A percentile compares a stretch with the other conserved stretches of the same genome.
Conservation (phyloP, 2,113 vertebrate genomes). For the Thamnophis sirtalis region DNA sequence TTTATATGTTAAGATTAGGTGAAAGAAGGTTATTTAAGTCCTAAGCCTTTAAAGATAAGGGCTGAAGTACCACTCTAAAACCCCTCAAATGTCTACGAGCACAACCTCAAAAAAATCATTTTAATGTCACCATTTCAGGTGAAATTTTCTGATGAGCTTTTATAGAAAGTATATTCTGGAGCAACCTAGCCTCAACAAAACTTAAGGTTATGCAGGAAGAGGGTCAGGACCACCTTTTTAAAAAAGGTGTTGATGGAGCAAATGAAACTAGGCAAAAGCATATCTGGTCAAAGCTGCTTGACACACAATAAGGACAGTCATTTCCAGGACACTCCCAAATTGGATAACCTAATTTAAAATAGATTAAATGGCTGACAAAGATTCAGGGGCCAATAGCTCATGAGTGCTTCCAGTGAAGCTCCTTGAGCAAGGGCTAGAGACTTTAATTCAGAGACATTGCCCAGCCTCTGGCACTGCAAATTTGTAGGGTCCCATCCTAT, state of each 20-base stretch:
- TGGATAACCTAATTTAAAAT: not conserved
- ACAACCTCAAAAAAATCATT: not conserved
- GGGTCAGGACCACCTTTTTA: not conserved
- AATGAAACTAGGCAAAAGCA: not conserved
- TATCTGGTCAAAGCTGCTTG: not conserved
- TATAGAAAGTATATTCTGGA: not conserved
- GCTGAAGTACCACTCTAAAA: not conserved
- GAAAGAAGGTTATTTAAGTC: not conserved
- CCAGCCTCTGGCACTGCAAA: not conserved
- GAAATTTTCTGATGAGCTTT: not conserved
- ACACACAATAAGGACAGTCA: not conserved
- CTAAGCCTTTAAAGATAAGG: not conserved
- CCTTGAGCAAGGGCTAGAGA: not conserved
- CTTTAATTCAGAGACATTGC: not conserved
- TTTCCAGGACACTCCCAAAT: not conserved
- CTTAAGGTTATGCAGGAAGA: not conserved
- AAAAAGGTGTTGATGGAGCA: not conserved
- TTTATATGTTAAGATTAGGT: not conserved
- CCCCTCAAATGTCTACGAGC: not conserved
- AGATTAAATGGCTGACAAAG: not conserved
- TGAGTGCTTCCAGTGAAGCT: not conserved
- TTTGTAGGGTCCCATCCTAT: not conserved
- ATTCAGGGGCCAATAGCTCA: not conserved
- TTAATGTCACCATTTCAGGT: not conserved
- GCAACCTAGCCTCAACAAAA: not conserved